Evolutionary conservation across 2,888 invertebrate genomes (phyloP), one percentile per base, ranked within the genome.

Genomic region (Heliconius sara): DNA sequence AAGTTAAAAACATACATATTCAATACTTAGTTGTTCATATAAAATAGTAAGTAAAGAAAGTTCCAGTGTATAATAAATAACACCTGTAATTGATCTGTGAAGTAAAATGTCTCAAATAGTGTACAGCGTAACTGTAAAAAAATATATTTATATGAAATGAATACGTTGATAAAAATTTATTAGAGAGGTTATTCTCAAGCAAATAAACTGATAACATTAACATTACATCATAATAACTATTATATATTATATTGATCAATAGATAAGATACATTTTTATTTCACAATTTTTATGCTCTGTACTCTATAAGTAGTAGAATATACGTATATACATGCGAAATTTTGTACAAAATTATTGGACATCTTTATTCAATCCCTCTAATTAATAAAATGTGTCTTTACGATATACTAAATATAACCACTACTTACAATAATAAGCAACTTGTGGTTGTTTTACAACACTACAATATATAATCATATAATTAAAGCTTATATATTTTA

Each of bases 381-480:
- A 60, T 34, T 73, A 60, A 25, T 73, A 39, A 34, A 73, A 16
- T 16, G 34, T 73, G 60, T 39, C 25, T 77, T 34, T 71, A 77
- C n/a, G 22, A 60, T 12, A 77, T 68, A 22, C 30, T 39, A 70
- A 70, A 60, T 27, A 70, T 52, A 70, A 71, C 63, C 60, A 72
- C 47, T 72, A 72, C 47, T 66, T 77, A 77, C 47, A 25, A 66
- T 65, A 77, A 72, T 78, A 78, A 72, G 77, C 77, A 78, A 66
- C 25, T 34, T 25, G 63, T 71, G 71, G 65, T 63, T 65, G n/a
- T 34, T 57, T 39, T 43, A 77, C 57, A 27, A 77, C 63, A 71
- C 71, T 47, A 65, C 63, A 63, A 77, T 65, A 65, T 65, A 30
- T 63, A 77, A 72, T 63, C 34, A 52, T 30, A 57, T 43, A 63